These are phyloP conservation scores for Macropis europaea DNA, from an alignment of 2,888 invertebrate genomes.

Conservation along the genomic window DNA sequence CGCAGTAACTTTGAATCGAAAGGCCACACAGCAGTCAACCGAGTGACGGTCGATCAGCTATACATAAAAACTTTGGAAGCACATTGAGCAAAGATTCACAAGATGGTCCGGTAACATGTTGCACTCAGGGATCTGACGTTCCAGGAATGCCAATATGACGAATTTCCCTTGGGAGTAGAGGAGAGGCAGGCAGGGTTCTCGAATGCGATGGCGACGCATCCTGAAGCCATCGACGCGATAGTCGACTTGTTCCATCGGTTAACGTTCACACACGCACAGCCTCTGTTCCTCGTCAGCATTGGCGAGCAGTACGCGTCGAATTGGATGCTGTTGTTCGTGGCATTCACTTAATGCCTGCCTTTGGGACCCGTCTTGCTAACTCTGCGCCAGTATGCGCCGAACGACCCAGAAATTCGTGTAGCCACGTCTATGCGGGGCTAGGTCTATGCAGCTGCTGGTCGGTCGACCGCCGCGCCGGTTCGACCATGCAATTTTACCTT, in stretches of 20 bases:
- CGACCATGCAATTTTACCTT: constrained; percentile 26
- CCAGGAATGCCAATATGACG: constrained; percentile 68
- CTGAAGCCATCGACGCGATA: constrained; percentile 45
- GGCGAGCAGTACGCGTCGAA: constrained; percentile 22
- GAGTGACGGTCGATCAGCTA: neutral
- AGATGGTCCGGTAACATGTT: constrained; percentile 23
- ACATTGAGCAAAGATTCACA: neutral
- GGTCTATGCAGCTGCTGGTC: neutral
- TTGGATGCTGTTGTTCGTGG: constrained; percentile 47
- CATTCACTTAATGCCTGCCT: constrained; percentile 49
- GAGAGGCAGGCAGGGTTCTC: too few species aligned
- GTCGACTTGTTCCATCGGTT: constrained; percentile 41
- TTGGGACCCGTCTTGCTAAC: constrained; percentile 38
- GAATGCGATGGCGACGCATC: too few species aligned
- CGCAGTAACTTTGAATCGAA: too few species aligned
- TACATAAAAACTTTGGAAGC: neutral
- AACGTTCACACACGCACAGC: constrained; percentile 47
- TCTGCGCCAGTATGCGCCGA: constrained; percentile 21
- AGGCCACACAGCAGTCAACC: too few species aligned
- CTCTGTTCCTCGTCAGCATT: neutral
- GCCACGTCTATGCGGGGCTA: neutral
- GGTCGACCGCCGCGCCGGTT: neutral
- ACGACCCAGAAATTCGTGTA: constrained; percentile 48
- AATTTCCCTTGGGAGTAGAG: constrained; percentile 70
- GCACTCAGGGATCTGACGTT: constrained; percentile 23